Base-by-base conservation (phyloP, 2,888 invertebrate species). In the Eugnorisma glareosa region DNA sequence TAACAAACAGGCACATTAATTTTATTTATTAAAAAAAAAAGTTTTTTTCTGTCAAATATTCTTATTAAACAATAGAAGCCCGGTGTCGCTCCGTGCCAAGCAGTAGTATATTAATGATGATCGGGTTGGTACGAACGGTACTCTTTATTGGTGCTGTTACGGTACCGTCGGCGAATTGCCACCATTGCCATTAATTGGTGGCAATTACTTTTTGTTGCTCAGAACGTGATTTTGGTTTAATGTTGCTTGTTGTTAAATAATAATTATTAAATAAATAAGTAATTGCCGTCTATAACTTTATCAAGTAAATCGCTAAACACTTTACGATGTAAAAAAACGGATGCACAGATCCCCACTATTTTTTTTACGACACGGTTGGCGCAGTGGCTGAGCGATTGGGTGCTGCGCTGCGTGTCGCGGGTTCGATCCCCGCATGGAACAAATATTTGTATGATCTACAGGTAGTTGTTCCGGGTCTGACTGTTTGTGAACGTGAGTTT, bases 81-180 rank as follows among this genome's bases (percentile, higher is more conserved):
- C 18, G 48, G 67, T 79, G 67, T 28, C 40, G 7, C 40, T 75
- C 54, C 35, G 82, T 81, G 48, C 68, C 82, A 57, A 57, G 54
- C 40, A 37, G 61, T 35, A 35, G 21, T 77, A 28, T 69, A 75
- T 68, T 64, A 35, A 35, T 51, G 35, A 75, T 75, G 35, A 75
- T 75, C 40, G 64, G 43, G 28, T 48, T 37, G 75, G 64, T 64
- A 68, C 48, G 45, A 81, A 37, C 31, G n/a, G 40, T 57, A 15
- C 54, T 48, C 0, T 74, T 57, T 68, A 68, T 64, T 11, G 63
- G 15, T 21, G 40, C 31, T 2, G 45, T 57, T 24, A 67, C 24
- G 54, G 74, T 79, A 61, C 43, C 37, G 7, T 40, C 4, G 31
- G 59, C 45, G 51, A 37, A 67, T n/a, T 31, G 28, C 67, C n/a